Conservation (phyloP, 2,113 vertebrate genomes). For the Pollachius pollachius region DNA sequence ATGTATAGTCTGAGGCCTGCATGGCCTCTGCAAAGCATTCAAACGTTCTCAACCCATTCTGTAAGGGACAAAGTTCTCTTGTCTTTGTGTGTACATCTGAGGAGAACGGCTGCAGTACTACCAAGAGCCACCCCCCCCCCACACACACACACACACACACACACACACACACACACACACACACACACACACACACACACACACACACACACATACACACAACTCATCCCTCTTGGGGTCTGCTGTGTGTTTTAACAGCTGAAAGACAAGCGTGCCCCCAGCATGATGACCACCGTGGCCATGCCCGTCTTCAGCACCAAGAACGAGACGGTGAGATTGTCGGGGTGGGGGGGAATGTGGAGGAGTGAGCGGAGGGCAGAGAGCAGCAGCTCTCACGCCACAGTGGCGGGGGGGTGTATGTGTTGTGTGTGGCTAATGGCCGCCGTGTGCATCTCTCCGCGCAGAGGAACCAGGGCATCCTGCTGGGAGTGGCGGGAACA, state of each 20-base stretch:
- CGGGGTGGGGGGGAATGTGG: slow-evolving; percentile 66
- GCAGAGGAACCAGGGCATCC: slow-evolving; percentile 95
- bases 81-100: too few species aligned
- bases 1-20: too few species aligned
- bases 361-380: neutral
- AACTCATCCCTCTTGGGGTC: neutral
- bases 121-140: neutral
- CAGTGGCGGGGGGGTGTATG: neutral
- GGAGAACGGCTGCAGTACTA: too few species aligned
- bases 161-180: neutral
- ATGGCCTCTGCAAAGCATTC: too few species aligned
- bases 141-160: neutral
- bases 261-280: slow-evolving; percentile 81
- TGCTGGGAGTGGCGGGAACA: slow-evolving; percentile 96
- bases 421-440: slow-evolving; percentile 14
- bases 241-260: slow-evolving; percentile 73
- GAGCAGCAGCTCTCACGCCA: neutral
- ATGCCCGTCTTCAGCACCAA: slow-evolving; percentile 99
- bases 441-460: slow-evolving; percentile 38
- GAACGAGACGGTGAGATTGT: slow-evolving; percentile 87
- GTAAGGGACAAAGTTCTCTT: too few species aligned
- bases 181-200: neutral
- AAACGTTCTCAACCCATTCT: too few species aligned
- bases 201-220: neutral
- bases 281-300: slow-evolving; percentile 94